These are phyloP conservation scores for Varecia variegata DNA, from an alignment of 2,797 vertebrate genomes.

Conservation along the genomic window DNA sequence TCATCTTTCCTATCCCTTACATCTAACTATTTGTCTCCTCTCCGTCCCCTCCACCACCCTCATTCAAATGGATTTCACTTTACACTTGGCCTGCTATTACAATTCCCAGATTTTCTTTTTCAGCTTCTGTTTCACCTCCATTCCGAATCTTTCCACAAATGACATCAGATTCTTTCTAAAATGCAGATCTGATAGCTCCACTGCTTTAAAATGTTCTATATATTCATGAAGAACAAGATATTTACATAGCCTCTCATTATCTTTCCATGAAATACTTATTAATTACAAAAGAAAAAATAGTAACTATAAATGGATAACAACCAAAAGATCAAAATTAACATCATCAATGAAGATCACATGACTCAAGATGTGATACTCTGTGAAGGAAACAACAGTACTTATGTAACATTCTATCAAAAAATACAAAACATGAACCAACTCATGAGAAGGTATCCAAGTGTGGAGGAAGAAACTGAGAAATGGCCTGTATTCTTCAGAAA, in stretches of 20 bases:
- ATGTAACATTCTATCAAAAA: not conserved
- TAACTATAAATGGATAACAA: not conserved
- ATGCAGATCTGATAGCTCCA: not conserved
- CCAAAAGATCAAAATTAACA: not conserved
- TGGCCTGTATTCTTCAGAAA: not conserved
- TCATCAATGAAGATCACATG: not conserved
- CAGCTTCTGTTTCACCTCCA: not conserved
- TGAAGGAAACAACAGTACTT: not conserved
- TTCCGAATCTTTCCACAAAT: not conserved
- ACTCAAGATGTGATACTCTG: not conserved
- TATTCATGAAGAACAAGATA: not conserved
- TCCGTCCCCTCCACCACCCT: not conserved
- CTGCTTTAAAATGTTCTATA: not conserved
- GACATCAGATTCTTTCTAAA: slow-evolving; percentile 16
- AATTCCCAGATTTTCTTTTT: not conserved
- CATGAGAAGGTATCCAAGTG: not conserved
- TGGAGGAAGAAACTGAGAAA: not conserved
- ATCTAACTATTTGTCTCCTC: not conserved
- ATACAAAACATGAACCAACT: not conserved
- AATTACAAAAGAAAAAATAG: not conserved
- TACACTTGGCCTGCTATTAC: not conserved
- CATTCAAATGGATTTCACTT: not conserved
- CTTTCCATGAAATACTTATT: not conserved
- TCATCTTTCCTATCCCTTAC: not conserved
- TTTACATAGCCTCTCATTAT: not conserved